These are phyloP conservation scores for Macrobrachium rosenbergii DNA, from an alignment of 1,140 invertebrate genomes.

Conservation along the genomic window DNA sequence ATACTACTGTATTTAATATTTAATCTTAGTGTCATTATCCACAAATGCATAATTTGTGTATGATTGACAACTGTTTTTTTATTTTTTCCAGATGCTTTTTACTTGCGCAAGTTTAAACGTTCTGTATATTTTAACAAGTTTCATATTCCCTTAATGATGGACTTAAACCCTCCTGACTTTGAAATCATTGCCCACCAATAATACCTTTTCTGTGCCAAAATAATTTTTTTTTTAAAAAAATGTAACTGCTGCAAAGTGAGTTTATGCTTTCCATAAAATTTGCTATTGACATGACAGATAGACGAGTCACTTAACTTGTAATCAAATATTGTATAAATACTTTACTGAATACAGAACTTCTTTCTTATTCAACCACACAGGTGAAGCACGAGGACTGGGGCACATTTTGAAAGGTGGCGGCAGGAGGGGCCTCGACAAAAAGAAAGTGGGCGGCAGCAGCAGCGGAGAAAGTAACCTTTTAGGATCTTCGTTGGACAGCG, in stretches of 20 bases:
- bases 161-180: too few relatives aligned
- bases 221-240: neutral
- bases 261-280: too few relatives aligned
- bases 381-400: conserved; percentile 42
- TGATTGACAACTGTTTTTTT: too few relatives aligned
- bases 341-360: conserved; percentile 2
- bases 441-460: conserved; percentile 1
- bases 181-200: too few relatives aligned
- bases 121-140: too few relatives aligned
- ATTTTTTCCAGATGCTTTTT: too few relatives aligned
- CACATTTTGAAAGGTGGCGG: conserved; percentile 27
- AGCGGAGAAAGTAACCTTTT: conserved; percentile 29
- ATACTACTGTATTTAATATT: too few relatives aligned
- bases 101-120: too few relatives aligned
- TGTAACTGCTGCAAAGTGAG: neutral
- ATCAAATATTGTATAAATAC: neutral
- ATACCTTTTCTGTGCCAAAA: too few relatives aligned
- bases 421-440: neutral
- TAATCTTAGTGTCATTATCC: too few relatives aligned
- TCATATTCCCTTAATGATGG: too few relatives aligned
- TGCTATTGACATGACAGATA: neutral
- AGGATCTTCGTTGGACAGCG: conserved; percentile 41
- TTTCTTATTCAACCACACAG: neutral
- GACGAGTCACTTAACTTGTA: neutral
- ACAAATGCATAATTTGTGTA: too few relatives aligned